phyloP scores from a whole-genome alignment of 2,888 invertebrate genomes.

The Aphrophora alni region DNA sequence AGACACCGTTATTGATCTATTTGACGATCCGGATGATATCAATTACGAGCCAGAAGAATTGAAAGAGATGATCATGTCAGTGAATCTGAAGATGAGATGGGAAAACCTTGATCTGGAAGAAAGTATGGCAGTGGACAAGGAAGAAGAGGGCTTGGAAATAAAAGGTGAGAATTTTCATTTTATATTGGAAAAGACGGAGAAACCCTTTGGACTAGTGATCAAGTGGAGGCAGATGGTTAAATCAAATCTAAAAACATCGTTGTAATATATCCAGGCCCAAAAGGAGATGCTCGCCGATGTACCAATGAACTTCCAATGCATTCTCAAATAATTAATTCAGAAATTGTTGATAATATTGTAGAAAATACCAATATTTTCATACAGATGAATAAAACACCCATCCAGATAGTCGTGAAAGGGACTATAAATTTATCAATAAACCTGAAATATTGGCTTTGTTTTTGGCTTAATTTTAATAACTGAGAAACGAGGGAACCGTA shows the following conservation, averaged over 20 bases:
- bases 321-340: conserved; percentile 15
- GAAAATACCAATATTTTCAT: conserved; percentile 22
- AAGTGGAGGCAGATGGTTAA: not conserved
- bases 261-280: conserved; percentile 11
- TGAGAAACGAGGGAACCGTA: conserved; percentile 26
- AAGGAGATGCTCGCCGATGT: not conserved
- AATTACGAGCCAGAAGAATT: conserved; percentile 6
- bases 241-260: conserved; percentile 25
- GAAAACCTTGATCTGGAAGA: too few relatives aligned
- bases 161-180: not conserved
- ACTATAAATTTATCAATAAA: conserved; percentile 20
- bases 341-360: conserved; percentile 24
- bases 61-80: not conserved
- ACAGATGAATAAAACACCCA: not conserved
- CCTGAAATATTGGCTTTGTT: conserved; percentile 25
- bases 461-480: conserved; percentile 23
- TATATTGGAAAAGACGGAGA: conserved; percentile 11
- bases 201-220: not conserved
- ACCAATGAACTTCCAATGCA: not conserved
- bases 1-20: not conserved
- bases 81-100: conserved; percentile 9
- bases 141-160: not conserved
- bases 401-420: conserved; percentile 20
- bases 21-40: conserved; percentile 1
- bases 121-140: not conserved